Base-by-base conservation (phyloP, 2,113 vertebrate genomes). In the Tyto alba region DNA sequence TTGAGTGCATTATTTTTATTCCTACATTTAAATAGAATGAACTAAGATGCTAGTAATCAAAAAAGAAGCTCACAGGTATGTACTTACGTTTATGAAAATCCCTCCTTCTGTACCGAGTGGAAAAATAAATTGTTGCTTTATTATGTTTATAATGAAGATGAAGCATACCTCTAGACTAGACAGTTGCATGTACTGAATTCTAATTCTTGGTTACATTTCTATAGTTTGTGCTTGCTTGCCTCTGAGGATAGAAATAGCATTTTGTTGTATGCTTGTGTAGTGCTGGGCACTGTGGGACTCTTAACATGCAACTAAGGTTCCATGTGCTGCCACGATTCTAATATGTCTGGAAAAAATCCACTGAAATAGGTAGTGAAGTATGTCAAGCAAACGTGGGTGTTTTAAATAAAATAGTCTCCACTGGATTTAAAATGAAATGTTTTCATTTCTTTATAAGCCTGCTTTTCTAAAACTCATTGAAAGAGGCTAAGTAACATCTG, bases 301-400 rank as follows among this genome's bases (percentile, higher is more conserved):
- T 16, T 16, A 1, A 8, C 36, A 2, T 2, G 5, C 13, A 29
- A 3, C 52, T 40, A 0, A 13, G 7, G 29, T 53, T 29, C 53
- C 29, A 8, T 2, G 29, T 79, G 67, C 77, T 85, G 30, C 72
- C 71, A 22, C 1, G 3, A 7, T 3, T 36, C 34, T 13, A 50
- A 10, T 25, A 2, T 16, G 18, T 26, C 56, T 36, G 73, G 34
- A 19, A 50, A 50, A 52, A 29, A n/a, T 4, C 9, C 34, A 2
- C 20, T 13, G 3, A 47, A 75, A 32, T 9, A 48, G 36, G 48
- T 48, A 64, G 53, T 11, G 66, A 78, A 66, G 72, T 2, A 4
- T 69, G 60, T 78, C 74, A 59, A 52, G 77, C 41, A 63, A 47
- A 71, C 26, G 32, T 6, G 43, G 78, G 41, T 41, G 21, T 47